These are phyloP conservation scores for Drosophila santomea DNA, from an alignment of 1,140 invertebrate species.

Conservation along the genomic window DNA sequence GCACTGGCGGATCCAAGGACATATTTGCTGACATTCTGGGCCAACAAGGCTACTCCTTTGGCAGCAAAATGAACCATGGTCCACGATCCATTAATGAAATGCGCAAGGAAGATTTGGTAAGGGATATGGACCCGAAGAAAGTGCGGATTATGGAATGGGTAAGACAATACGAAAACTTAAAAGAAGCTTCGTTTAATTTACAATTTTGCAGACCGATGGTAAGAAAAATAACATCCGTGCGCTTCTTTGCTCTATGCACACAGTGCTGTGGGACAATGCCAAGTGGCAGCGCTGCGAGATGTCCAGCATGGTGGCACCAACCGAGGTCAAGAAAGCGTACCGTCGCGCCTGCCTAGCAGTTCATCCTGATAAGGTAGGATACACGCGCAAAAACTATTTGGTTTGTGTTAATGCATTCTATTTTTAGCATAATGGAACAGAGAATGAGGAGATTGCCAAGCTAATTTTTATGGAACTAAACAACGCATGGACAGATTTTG, in stretches of 20 bases:
- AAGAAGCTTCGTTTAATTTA: not conserved
- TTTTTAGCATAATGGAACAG: slow-evolving; percentile 93
- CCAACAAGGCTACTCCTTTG: slow-evolving; percentile 94
- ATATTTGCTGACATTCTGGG: slow-evolving; percentile 96
- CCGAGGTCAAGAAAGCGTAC: slow-evolving; percentile 98
- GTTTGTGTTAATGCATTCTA: not conserved
- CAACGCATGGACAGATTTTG: slow-evolving; percentile 99
- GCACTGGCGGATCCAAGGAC: slow-evolving; percentile 86
- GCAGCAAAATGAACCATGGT: slow-evolving; percentile 90
- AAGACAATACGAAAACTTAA: slow-evolving; percentile 30
- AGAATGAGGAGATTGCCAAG: slow-evolving; percentile 96
- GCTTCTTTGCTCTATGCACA: slow-evolving; percentile 96
- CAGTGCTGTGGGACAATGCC: slow-evolving; percentile 96
- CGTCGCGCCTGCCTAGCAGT: slow-evolving; percentile 97
- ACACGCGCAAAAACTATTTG: not conserved
- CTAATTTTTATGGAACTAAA: slow-evolving; percentile 99
- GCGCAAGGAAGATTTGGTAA: slow-evolving; percentile 94
- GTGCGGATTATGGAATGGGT: slow-evolving; percentile 93
- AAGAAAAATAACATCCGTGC: slow-evolving; percentile 98
- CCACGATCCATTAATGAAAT: slow-evolving; percentile 96
- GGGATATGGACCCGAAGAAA: slow-evolving; percentile 96
- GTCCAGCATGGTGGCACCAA: slow-evolving; percentile 94
- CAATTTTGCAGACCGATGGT: slow-evolving; percentile 91
- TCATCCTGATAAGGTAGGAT: slow-evolving; percentile 98
- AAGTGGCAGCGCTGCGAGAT: slow-evolving; percentile 97